Evolutionary conservation across 2,888 invertebrate species (phyloP).

Genomic region (Drosophila diplacantha): DNA sequence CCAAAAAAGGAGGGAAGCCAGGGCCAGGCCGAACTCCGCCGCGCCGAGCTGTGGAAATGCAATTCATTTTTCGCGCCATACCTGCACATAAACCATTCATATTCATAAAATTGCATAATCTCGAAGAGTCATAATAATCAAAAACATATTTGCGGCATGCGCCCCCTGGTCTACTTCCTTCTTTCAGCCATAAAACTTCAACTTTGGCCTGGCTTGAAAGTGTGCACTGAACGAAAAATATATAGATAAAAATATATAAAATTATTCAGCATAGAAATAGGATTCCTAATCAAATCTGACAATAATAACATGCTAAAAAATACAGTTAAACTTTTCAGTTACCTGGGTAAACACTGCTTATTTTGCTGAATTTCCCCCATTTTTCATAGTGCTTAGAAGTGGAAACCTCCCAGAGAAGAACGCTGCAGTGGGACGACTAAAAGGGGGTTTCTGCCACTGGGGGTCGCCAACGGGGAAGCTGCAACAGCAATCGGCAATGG

Average conservation of each 20-base stretch:
- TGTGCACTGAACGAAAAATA: background rate
- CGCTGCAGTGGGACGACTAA: conserved; percentile 26
- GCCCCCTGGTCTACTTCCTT: conserved; percentile 25
- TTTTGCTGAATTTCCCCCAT: background rate
- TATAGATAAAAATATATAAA: too few relatives aligned
- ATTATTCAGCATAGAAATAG: accelerated
- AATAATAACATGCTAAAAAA: background rate
- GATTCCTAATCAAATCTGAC: background rate
- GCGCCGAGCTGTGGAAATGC: conserved; percentile 31
- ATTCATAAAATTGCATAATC: conserved; percentile 74
- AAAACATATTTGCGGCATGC: conserved; percentile 73
- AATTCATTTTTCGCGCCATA: conserved; percentile 45
- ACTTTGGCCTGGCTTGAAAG: conserved; percentile 52
- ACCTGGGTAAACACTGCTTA: too few relatives aligned
- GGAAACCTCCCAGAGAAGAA: conserved; percentile 9
- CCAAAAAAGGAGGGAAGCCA: conserved; percentile 4
- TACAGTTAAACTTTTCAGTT: too few relatives aligned
- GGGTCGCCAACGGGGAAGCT: conserved; percentile 35
- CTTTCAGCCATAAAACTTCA: conserved; percentile 65
- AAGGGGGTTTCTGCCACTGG: conserved; percentile 45
- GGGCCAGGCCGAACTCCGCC: conserved; percentile 7
- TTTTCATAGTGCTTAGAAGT: conserved; percentile 8
- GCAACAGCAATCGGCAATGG: conserved; percentile 49
- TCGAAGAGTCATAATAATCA: conserved; percentile 74
- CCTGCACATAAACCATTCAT: conserved; percentile 62